Evolutionary conservation across 2,797 vertebrate species (phyloP).

Genomic region (Margarornis squamiger): DNA sequence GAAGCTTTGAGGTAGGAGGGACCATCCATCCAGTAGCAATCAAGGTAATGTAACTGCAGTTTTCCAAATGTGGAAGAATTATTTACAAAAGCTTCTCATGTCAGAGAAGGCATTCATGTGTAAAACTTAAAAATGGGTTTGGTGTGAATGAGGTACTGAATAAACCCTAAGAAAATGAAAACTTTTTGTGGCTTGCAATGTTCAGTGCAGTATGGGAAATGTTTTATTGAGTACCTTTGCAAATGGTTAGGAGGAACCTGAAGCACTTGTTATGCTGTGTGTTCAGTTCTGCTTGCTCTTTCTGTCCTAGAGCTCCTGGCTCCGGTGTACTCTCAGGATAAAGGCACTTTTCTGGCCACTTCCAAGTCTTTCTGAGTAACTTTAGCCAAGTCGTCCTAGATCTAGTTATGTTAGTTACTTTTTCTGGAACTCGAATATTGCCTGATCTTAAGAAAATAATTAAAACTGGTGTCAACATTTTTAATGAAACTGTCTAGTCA

Average conservation of each 20-base stretch:
- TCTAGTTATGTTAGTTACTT: background rate
- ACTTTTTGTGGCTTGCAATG: background rate
- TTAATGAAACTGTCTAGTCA: background rate
- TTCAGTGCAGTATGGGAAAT: background rate
- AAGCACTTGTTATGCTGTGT: background rate
- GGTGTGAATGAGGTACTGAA: background rate
- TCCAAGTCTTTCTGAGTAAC: background rate
- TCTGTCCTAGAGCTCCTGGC: background rate
- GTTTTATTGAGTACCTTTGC: background rate
- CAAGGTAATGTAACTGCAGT: conserved; percentile 80
- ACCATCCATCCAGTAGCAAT: conserved; percentile 92
- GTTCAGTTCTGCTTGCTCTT: background rate
- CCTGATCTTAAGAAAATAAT: background rate
- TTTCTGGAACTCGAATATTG: background rate
- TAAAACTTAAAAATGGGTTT: background rate
- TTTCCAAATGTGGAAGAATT: background rate
- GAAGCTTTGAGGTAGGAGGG: conserved; percentile 95
- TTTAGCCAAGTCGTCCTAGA: background rate
- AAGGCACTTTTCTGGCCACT: background rate
- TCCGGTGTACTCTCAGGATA: background rate
- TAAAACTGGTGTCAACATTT: background rate
- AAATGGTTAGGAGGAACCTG: background rate
- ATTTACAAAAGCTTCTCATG: background rate
- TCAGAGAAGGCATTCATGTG: background rate
- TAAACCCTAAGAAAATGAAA: background rate